These are phyloP conservation scores for Anodontia alba DNA, from an alignment of 2,888 invertebrate species.

Conservation along the genomic window DNA sequence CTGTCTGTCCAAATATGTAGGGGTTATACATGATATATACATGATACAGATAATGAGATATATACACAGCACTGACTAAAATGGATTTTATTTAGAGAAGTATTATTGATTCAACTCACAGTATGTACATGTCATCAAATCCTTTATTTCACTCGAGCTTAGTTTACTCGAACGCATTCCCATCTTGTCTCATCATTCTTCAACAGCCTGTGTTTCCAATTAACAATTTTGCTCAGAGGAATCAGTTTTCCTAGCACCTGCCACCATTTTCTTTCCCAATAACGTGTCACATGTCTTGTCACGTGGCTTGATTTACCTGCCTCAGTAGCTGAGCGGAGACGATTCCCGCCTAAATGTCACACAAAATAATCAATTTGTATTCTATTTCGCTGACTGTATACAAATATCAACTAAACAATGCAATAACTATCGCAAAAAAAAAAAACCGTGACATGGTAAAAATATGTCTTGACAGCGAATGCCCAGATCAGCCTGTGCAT, in stretches of 20 bases:
- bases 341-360: conserved; percentile 13
- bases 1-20: too few species aligned
- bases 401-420: too few species aligned
- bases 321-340: neutral
- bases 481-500: too few species aligned
- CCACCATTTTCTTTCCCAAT: conserved; percentile 30
- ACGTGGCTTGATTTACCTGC: conserved; percentile 19
- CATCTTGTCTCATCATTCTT: conserved; percentile 59
- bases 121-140: conserved; percentile 69
- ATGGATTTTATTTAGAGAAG: too few species aligned
- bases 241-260: conserved; percentile 12
- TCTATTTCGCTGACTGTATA: too few species aligned
- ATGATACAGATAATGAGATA: too few species aligned
- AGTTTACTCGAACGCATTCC: conserved; percentile 73
- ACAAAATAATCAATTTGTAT: too few species aligned
- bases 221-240: neutral
- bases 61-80: too few species aligned
- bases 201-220: neutral
- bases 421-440: too few species aligned
- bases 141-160: conserved; percentile 66
- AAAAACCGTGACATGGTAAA: too few species aligned
- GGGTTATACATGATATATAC: too few species aligned
- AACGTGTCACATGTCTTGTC: conserved; percentile 29
- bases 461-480: too few species aligned
- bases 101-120: conserved; percentile 73